Percentiles rank a stretch among this genome's conserved stretches.
Evolutionary conservation across 2,797 vertebrate species (phyloP).

Genomic region (Hypotaenidia philippensis): DNA sequence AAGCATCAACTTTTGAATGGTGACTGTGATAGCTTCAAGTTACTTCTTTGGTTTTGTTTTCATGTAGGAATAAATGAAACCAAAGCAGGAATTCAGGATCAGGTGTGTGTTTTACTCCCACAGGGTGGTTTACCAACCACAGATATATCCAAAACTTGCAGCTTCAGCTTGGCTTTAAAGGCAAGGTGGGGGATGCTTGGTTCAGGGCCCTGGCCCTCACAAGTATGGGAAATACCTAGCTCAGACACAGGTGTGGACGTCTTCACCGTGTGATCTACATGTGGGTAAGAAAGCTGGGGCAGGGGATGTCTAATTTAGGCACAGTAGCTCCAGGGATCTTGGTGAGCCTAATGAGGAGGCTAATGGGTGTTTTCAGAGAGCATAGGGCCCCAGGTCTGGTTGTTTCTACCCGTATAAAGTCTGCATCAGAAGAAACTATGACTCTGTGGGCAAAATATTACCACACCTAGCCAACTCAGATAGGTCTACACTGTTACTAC

Average conservation of each 20-base stretch:
- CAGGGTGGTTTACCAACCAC: neutral
- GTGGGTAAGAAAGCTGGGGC: neutral
- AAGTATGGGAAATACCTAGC: neutral
- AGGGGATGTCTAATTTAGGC: neutral
- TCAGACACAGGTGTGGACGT: neutral
- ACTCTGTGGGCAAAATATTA: neutral
- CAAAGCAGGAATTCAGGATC: slow-evolving; percentile 25
- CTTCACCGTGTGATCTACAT: neutral
- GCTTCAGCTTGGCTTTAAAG: neutral
- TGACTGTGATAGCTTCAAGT: slow-evolving; percentile 8
- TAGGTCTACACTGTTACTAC: neutral
- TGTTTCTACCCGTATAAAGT: neutral
- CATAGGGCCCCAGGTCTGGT: neutral
- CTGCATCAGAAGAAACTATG: slow-evolving; percentile 1
- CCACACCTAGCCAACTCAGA: neutral
- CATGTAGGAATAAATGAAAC: slow-evolving; percentile 36
- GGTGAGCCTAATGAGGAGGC: neutral
- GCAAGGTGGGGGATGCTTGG: neutral
- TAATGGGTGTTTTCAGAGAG: neutral
- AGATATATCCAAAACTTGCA: neutral
- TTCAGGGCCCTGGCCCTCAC: neutral
- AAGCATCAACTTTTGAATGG: slow-evolving; percentile 56
- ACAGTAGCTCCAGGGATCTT: neutral
- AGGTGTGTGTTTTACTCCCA: neutral
- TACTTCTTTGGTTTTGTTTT: slow-evolving; percentile 29